Percentiles rank a stretch among this genome's conserved stretches.
Evolutionary conservation across 2,888 invertebrate species (phyloP).

Genomic region (Latrodectus hesperus): DNA sequence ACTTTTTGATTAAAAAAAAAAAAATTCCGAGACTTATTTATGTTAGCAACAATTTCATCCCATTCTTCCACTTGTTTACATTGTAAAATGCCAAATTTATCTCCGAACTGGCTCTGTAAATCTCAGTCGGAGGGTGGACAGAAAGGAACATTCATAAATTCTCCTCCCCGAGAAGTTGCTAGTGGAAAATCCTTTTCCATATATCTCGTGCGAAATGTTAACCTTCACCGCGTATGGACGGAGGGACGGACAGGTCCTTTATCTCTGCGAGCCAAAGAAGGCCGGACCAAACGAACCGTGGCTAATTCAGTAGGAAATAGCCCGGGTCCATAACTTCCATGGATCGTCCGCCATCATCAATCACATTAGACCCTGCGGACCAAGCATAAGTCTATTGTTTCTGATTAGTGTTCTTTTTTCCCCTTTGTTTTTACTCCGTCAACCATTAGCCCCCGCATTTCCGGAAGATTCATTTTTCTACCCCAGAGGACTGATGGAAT

Average conservation of each 20-base stretch:
- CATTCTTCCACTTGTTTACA: too few species aligned
- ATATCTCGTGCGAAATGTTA: background rate
- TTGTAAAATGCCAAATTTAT: too few species aligned
- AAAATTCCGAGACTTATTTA: too few species aligned
- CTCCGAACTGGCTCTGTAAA: background rate
- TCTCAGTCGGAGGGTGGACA: background rate
- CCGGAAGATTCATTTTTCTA: background rate
- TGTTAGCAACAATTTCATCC: too few species aligned
- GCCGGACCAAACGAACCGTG: constrained; percentile 27
- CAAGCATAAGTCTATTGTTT: constrained; percentile 46
- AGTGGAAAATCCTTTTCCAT: background rate
- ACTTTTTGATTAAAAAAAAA: too few species aligned
- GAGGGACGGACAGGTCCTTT: constrained; percentile 5
- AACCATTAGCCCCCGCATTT: constrained; percentile 13
- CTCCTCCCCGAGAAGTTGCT: background rate
- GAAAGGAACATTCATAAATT: background rate
- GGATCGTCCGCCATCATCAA: constrained; percentile 24
- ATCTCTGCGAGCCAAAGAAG: constrained; percentile 16
- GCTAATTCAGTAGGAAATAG: constrained; percentile 39
- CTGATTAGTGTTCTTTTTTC: constrained; percentile 21
- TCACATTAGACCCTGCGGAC: constrained; percentile 35
- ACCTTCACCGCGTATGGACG: background rate
- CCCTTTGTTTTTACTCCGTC: background rate
- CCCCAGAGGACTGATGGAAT: too few species aligned
- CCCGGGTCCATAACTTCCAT: constrained; percentile 16